Percentiles rank a stretch among this genome's conserved stretches.
These are phyloP conservation scores for Sitta europaea DNA, from an alignment of 2,113 vertebrate genomes.

Conservation along the genomic window DNA sequence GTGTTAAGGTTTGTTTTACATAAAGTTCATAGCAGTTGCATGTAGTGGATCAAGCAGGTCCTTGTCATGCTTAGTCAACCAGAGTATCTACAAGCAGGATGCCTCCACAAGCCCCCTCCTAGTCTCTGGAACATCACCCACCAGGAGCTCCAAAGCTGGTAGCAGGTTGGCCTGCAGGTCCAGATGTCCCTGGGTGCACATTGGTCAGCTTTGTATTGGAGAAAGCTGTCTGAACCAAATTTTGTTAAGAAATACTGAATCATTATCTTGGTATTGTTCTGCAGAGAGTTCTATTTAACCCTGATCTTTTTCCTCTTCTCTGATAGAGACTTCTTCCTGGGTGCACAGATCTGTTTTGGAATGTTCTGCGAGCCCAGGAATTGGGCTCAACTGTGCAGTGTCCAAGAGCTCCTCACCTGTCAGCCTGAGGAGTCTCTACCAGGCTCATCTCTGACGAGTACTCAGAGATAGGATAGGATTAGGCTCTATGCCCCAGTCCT, in stretches of 20 bases:
- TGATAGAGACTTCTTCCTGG: constrained; percentile 71
- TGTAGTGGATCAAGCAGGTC: not conserved
- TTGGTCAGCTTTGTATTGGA: not conserved
- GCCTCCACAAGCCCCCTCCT: not conserved
- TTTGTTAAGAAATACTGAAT: not conserved
- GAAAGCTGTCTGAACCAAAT: not conserved
- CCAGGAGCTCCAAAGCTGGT: not conserved
- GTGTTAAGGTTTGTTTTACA: not conserved
- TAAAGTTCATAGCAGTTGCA: not conserved
- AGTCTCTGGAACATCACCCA: not conserved
- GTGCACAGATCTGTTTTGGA: not conserved
- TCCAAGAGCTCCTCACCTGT: not conserved
- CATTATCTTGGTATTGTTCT: not conserved
- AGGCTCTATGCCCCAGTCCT: not conserved
- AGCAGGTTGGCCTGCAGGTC: not conserved
- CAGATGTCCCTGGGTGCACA: not conserved
- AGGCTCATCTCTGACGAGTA: not conserved
- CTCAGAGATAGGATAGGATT: not conserved
- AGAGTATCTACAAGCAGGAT: not conserved
- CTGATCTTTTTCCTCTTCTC: constrained; percentile 15
- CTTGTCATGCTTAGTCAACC: not conserved
- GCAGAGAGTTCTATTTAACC: not conserved
- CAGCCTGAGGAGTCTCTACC: not conserved
- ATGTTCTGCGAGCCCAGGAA: not conserved
- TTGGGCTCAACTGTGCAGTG: not conserved